Base-by-base conservation (phyloP, 2,888 invertebrate species). In the Actias luna region DNA sequence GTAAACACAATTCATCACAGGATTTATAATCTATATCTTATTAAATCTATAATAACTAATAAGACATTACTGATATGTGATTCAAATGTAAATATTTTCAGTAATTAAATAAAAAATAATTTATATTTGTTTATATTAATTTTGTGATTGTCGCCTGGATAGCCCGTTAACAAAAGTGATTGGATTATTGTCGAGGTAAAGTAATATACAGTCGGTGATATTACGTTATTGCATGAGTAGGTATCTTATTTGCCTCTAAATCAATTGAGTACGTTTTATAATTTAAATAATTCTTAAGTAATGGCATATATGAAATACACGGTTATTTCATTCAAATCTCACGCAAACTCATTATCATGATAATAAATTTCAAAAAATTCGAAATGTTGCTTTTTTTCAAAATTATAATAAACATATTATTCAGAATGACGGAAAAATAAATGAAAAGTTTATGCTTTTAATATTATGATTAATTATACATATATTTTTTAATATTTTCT, bases 181-280 rank as follows among this genome's bases (percentile, higher is more conserved):
- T 95, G 96, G 97, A 94, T 95, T 97, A 88, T 94, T 97, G 93
- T 96, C 97, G 95, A 98, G 98, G 98, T 98, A 98, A 95, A 93
- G 95, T 95, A 88, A 78, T 59, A 65, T 64, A 64, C 60, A 69
- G 22, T 25, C 65, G 62, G 64, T 67, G 57, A 59, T 67, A 67
- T 60, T 60, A 70, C 71, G 68, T 73, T 70, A 67, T 59, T 60
- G 64, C 63, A 64, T 63, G 61, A 50, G 1, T 22, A 22, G 7
- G 3, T 5, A 1, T 39, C 12, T n/a, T n/a, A n/a, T n/a, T n/a
- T 39, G 16, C 36, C 12, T 18, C 8, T 46, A 46, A 2, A 39
- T 14, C n/a, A 8, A 42, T 2, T 18, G 8, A 42, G 18, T 8
- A 42, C 25, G 5, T 22, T 50, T 50, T 12, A 25, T 50, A 46